These are phyloP conservation scores for Plutomurus gul DNA, from an alignment of 1,140 invertebrate genomes.

Conservation along the genomic window DNA sequence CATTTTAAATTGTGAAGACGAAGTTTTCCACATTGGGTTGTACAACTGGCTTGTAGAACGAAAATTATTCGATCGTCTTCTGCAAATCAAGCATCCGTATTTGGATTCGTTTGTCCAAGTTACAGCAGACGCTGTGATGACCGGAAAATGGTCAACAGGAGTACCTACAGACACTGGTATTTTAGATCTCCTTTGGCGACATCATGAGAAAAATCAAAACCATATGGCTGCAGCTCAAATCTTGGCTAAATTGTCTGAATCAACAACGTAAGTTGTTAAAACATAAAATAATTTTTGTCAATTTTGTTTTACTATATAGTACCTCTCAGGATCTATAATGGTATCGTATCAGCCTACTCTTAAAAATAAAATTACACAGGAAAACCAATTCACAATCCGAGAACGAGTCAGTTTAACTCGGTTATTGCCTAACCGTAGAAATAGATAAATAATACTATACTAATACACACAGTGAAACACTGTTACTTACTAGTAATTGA, in stretches of 20 bases:
- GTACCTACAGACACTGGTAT: slow-evolving; percentile 61
- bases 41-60: slow-evolving; percentile 92
- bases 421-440: too few species aligned
- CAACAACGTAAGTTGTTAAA: slow-evolving; percentile 77
- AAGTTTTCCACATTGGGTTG: slow-evolving; percentile 84
- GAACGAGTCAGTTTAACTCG: too few species aligned
- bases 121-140: slow-evolving; percentile 52
- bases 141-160: slow-evolving; percentile 44
- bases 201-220: slow-evolving; percentile 89
- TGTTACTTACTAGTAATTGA: too few species aligned
- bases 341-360: too few species aligned
- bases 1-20: slow-evolving; percentile 69
- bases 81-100: slow-evolving; percentile 54
- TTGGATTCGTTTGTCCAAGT: slow-evolving; percentile 56
- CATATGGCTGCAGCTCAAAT: slow-evolving; percentile 92
- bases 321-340: too few species aligned
- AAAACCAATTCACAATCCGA: too few species aligned
- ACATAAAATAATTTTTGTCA: too few species aligned
- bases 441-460: too few species aligned
- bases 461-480: too few species aligned
- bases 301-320: too few species aligned
- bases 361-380: too few species aligned
- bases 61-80: slow-evolving; percentile 69
- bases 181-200: slow-evolving; percentile 92
- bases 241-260: slow-evolving; percentile 82